phyloP scores from a whole-genome alignment of 2,888 invertebrate species.

The Girardia tigrina region DNA sequence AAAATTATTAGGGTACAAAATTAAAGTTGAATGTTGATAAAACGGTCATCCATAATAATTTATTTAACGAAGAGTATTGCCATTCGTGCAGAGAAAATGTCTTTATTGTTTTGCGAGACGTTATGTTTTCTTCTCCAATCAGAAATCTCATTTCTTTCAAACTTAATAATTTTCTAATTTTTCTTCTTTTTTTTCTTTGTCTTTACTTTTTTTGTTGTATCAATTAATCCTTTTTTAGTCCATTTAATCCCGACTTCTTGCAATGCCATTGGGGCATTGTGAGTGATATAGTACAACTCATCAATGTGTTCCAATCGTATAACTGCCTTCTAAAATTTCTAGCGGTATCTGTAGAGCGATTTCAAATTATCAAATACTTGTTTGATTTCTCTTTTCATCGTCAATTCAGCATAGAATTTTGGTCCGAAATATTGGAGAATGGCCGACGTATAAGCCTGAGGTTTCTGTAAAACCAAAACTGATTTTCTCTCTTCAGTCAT shows the following conservation, averaged over 20 bases:
- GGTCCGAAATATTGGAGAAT: background rate
- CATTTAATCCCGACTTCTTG: background rate
- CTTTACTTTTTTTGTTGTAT: background rate
- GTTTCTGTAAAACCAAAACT: background rate
- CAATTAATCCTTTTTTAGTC: background rate
- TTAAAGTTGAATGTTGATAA: no score
- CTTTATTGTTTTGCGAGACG: no score
- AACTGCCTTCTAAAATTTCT: background rate
- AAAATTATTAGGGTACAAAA: no score
- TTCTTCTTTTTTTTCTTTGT: background rate
- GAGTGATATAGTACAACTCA: background rate
- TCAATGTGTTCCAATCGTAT: background rate
- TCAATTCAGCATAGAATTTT: background rate
- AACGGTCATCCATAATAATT: no score
- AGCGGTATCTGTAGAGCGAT: background rate
- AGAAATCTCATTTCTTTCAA: no score
- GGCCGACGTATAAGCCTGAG: background rate
- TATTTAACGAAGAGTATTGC: no score
- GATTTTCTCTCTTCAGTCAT: no score
- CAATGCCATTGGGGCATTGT: slow-evolving; percentile 6
- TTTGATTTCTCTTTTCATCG: background rate
- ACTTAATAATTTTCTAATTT: no score
- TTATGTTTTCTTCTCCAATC: no score
- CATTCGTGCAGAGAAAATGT: no score
- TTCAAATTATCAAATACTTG: background rate